Evolutionary conservation across 2,113 vertebrate species (phyloP).

Genomic region (Onychostoma macrolepis): DNA sequence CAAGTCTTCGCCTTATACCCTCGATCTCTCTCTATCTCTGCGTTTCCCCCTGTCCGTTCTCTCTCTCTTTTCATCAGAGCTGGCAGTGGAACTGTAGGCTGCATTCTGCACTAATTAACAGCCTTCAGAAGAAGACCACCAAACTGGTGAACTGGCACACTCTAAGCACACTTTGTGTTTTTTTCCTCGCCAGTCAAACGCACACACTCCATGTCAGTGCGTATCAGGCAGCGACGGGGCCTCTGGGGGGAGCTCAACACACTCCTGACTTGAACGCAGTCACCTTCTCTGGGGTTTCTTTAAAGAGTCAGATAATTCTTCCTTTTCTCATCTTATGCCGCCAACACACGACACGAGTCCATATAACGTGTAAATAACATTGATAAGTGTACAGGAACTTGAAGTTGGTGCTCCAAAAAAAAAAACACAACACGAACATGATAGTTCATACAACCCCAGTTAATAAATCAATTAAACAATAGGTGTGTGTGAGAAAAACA

Average conservation of each 20-base stretch:
- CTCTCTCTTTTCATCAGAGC: slow-evolving; percentile 79
- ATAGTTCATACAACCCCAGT: background rate
- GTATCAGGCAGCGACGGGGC: slow-evolving; percentile 24
- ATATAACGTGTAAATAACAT: background rate
- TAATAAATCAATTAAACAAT: background rate
- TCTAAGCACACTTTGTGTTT: slow-evolving; percentile 66
- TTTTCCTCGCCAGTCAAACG: background rate
- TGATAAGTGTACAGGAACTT: background rate
- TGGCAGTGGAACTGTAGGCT: slow-evolving; percentile 87
- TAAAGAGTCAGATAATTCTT: background rate
- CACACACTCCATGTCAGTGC: slow-evolving; percentile 2
- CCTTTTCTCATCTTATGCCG: background rate
- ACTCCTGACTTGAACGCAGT: background rate
- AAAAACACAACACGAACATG: background rate
- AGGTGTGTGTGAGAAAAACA: background rate
- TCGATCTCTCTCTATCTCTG: slow-evolving; percentile 43
- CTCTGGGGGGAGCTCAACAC: background rate
- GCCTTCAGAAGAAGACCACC: slow-evolving; percentile 80
- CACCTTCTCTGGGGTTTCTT: slow-evolving; percentile 7
- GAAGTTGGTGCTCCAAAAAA: too few species aligned
- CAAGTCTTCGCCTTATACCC: slow-evolving; percentile 64
- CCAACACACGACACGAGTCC: background rate
- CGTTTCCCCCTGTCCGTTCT: slow-evolving; percentile 36
- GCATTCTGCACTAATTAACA: slow-evolving; percentile 91
- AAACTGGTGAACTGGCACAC: slow-evolving; percentile 84